Evolutionary conservation across 2,797 vertebrate species (phyloP).

Genomic region (Botia kubotai): DNA sequence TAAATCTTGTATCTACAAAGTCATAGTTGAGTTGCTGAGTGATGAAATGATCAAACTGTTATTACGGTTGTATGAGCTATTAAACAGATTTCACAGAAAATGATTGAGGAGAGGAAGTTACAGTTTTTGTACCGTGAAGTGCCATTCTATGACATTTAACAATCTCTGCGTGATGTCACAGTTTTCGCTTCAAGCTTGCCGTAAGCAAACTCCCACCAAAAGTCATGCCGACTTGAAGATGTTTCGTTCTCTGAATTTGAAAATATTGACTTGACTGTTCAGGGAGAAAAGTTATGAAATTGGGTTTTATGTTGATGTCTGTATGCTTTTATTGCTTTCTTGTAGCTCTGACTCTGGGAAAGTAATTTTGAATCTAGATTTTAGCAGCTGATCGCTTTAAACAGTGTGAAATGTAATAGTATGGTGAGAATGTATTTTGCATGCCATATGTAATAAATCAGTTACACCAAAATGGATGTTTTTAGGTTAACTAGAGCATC

Average conservation of each 20-base stretch:
- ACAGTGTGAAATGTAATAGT: no score
- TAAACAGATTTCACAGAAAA: slow-evolving; percentile 16
- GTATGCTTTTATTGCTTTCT: background rate
- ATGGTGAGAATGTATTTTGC: background rate
- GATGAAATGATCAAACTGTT: slow-evolving; percentile 1
- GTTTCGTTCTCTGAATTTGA: slow-evolving; percentile 24
- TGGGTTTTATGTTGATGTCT: background rate
- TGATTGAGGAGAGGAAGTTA: slow-evolving; percentile 2
- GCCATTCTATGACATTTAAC: slow-evolving; percentile 64
- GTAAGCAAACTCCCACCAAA: slow-evolving; percentile 57
- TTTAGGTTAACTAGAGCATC: background rate
- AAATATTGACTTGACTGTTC: background rate
- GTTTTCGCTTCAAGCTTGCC: slow-evolving; percentile 59
- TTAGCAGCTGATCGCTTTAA: background rate
- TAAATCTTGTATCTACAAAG: background rate
- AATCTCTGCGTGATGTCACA: slow-evolving; percentile 66
- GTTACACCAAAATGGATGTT: background rate
- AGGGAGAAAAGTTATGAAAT: background rate
- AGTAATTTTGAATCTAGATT: background rate
- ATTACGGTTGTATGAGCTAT: slow-evolving; percentile 2
- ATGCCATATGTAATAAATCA: background rate
- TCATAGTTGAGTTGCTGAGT: background rate
- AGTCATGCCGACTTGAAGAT: slow-evolving; percentile 8
- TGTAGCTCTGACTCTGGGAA: background rate
- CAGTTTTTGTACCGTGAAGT: slow-evolving; percentile 49